Base-by-base conservation (phyloP, 2,797 vertebrate species). In the Botia kubotai region DNA sequence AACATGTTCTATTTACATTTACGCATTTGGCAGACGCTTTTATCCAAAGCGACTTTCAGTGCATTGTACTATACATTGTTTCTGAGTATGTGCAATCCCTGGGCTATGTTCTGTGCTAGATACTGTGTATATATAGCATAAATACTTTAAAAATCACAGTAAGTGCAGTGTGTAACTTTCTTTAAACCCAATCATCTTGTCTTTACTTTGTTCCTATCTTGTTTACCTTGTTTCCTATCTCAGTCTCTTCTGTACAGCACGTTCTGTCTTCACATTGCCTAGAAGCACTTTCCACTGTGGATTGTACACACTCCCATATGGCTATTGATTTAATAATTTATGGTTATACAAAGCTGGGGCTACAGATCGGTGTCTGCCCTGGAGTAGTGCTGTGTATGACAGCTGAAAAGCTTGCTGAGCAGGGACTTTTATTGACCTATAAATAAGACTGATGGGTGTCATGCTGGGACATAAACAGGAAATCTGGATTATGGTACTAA, bases 241-340 rank as follows among this genome's bases (percentile, higher is more conserved):
- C 62, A 60, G 19, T 60, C 50, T 85, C 76, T 78, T 71, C 69
- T 19, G 39, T 65, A 46, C 16, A 26, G 36, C 33, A 55, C 70
- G 67, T 46, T 14, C 6, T 55, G n/a, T 66, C 33, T 50, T 75
- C 12, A 75, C 11, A 19, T 7, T 33, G 52, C 6, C 6, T 52
- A n/a, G 43, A 53, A 26, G 19, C n/a, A 55, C 70, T 66, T 72
- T 21, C 58, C 52, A 62, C 8, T 53, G 12, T 75, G 53, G 66
- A 87, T 62, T 77, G 75, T 89, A 87, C 82, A 87, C 84, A 86
- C 55, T 70, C 68, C 77, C 86, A 88, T 87, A 83, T 81, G 86
- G 77, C 60, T 87, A 86, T 85, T 81, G 88, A 88, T 85, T 93
- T 79, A 91, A 92, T 92, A 84, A 93, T 93, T 92, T 79, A 92